Conservation (phyloP, 1,140 invertebrate genomes). For the Cepaea nemoralis region DNA sequence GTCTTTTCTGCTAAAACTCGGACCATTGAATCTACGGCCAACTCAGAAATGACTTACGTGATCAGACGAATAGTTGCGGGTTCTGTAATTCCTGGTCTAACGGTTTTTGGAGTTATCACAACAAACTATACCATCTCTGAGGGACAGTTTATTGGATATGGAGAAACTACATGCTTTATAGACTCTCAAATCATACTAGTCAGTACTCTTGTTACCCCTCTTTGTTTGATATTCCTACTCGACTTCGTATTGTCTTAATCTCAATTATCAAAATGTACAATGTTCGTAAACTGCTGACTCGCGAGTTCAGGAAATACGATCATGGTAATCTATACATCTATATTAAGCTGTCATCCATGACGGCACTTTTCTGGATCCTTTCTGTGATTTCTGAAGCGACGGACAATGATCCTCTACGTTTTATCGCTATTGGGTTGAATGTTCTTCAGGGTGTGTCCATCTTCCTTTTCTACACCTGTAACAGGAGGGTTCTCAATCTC, state of each 20-base stretch:
- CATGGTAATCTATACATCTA: not conserved
- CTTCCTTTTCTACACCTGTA: too few relatives aligned
- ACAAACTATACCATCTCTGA: too few relatives aligned
- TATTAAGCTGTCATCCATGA: not conserved
- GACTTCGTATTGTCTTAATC: not conserved
- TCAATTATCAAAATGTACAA: not conserved
- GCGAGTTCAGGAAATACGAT: not conserved
- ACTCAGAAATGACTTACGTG: not conserved
- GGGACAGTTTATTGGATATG: not conserved
- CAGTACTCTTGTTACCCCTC: not conserved
- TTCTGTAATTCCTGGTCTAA: not conserved
- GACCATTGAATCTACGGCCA: not conserved
- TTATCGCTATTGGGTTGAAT: too few relatives aligned
- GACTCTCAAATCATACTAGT: not conserved
- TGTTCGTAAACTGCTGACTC: not conserved
- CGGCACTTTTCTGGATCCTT: not conserved
- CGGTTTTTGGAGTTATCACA: not conserved
- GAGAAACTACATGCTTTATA: not conserved
- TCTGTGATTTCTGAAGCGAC: not conserved
- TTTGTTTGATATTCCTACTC: not conserved
- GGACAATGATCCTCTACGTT: constrained; percentile 65
- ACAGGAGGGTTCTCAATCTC: too few relatives aligned
- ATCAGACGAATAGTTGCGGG: not conserved
- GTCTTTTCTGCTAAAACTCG: constrained; percentile 74
- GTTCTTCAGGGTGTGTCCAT: too few relatives aligned